Evolutionary conservation across 2,113 vertebrate genomes (phyloP).

Genomic region (Apteryx mantelli): DNA sequence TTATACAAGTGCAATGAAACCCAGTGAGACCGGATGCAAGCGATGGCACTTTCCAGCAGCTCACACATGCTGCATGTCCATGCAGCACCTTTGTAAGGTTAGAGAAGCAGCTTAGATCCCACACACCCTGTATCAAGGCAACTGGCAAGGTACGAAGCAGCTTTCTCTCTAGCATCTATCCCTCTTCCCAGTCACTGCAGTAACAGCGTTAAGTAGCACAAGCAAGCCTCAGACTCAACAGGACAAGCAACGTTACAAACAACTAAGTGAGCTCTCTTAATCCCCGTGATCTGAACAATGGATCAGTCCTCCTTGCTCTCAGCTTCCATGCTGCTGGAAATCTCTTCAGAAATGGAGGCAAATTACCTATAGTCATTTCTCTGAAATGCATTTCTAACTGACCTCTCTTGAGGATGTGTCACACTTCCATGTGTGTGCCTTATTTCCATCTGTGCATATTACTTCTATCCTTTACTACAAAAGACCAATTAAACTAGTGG

Average conservation of each 20-base stretch:
- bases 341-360: not conserved
- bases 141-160: not conserved
- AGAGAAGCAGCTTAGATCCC: not conserved
- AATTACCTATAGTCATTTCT: not conserved
- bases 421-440: not conserved
- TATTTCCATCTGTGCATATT: not conserved
- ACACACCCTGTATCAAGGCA: not conserved
- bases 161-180: not conserved
- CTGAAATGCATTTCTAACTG: not conserved
- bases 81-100: not conserved
- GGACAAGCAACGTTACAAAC: not conserved
- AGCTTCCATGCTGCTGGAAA: not conserved
- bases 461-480: not conserved
- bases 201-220: not conserved
- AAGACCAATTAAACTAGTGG: not conserved
- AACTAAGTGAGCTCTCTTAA: not conserved
- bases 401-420: not conserved
- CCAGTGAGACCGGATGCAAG: not conserved
- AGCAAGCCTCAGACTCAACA: not conserved
- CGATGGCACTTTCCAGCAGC: not conserved
- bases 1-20: conserved; percentile 46
- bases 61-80: not conserved
- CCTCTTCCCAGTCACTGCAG: not conserved
- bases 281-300: rapidly evolving
- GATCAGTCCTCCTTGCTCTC: not conserved